Evolutionary conservation across 2,797 vertebrate genomes (phyloP).

Genomic region (Poecilia picta): DNA sequence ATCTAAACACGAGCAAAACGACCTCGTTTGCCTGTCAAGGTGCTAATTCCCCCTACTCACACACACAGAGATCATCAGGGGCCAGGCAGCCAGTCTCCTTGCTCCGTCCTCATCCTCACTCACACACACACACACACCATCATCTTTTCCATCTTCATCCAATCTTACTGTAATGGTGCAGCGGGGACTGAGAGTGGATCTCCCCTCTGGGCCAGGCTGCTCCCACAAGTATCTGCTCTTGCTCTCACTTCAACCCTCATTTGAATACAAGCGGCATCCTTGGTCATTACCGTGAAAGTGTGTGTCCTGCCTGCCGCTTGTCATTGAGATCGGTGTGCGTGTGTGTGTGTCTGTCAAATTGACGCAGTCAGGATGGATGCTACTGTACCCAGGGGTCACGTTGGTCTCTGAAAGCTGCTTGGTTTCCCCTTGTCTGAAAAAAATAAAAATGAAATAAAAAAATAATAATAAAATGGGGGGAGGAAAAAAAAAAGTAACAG

Average conservation of each 20-base stretch:
- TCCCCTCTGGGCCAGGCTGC: conserved; percentile 76
- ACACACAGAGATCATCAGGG: conserved; percentile 58
- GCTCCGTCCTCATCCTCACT: conserved; percentile 66
- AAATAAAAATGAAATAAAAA: conserved; percentile 10
- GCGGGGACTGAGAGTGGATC: conserved; percentile 74
- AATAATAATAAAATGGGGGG: conserved; percentile 18
- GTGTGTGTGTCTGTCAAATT: conserved; percentile 58
- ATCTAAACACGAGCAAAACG: conserved; percentile 58
- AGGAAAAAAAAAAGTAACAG: no score
- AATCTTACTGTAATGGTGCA: conserved; percentile 80
- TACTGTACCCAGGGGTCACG: conserved; percentile 71
- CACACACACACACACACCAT: conserved; percentile 56
- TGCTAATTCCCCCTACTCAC: conserved; percentile 62
- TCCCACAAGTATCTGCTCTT: conserved; percentile 77
- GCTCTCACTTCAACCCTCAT: conserved; percentile 80
- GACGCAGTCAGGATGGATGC: conserved; percentile 63
- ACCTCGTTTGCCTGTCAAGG: conserved; percentile 55
- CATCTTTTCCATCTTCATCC: conserved; percentile 81
- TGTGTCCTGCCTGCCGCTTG: conserved; percentile 70
- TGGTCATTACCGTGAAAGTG: conserved; percentile 71
- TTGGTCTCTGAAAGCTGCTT: conserved; percentile 58
- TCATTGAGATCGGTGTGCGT: conserved; percentile 67
- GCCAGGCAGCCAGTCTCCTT: conserved; percentile 64
- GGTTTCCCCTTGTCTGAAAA: conserved; percentile 37
- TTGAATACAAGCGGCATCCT: conserved; percentile 80